Conservation (phyloP, 2,797 vertebrate genomes). For the Syngnathus acus region DNA sequence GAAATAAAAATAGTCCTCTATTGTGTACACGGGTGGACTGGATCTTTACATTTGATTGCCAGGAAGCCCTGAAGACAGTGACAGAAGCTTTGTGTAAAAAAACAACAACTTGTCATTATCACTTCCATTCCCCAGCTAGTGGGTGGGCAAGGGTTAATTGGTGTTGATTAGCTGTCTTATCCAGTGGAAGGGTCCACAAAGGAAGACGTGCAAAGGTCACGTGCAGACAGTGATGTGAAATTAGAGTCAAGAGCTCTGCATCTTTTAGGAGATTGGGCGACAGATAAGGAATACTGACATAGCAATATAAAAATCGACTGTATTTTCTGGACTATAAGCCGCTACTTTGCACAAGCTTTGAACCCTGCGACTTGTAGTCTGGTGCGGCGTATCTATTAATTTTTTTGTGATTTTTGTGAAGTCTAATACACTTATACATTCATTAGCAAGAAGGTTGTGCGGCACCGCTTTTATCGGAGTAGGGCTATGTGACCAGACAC, state of each 20-base stretch:
- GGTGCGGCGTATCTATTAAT: too few relatives aligned
- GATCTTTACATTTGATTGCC: not conserved
- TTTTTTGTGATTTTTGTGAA: too few relatives aligned
- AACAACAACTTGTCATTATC: constrained; percentile 43
- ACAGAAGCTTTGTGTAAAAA: constrained; percentile 37
- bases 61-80: constrained; percentile 27
- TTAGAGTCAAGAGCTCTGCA: constrained; percentile 50
- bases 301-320: not conserved
- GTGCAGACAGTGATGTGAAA: constrained; percentile 31
- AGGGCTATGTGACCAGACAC: too few relatives aligned
- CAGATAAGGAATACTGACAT: not conserved
- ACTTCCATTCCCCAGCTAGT: constrained; percentile 21
- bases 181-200: constrained; percentile 19
- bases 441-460: too few relatives aligned
- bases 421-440: too few relatives aligned
- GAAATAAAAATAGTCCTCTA: too few relatives aligned
- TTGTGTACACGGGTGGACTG: not conserved
- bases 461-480: too few relatives aligned
- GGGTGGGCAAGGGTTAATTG: constrained; percentile 55
- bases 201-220: constrained; percentile 33
- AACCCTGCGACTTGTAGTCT: too few relatives aligned
- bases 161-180: constrained; percentile 56
- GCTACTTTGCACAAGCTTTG: too few relatives aligned
- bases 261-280: constrained; percentile 22
- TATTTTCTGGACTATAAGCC: too few relatives aligned